These are phyloP conservation scores for Nymphicus hollandicus DNA, from an alignment of 2,113 vertebrate genomes.

Conservation along the genomic window DNA sequence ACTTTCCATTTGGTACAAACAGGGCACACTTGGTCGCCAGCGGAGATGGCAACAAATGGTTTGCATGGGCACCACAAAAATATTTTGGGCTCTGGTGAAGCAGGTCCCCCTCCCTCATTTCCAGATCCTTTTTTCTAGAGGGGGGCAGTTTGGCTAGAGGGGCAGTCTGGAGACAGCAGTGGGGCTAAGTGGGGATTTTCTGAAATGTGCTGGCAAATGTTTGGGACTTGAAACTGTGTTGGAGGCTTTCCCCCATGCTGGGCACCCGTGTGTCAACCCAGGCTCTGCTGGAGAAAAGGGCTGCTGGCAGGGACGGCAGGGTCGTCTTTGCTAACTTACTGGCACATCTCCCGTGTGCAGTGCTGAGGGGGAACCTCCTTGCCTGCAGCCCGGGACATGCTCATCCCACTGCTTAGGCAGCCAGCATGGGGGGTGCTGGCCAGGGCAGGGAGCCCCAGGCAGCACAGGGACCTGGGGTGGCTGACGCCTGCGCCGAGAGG, in stretches of 20 bases:
- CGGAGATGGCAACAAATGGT: neutral
- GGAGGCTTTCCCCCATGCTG: neutral
- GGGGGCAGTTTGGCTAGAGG: neutral
- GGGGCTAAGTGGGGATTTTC: neutral
- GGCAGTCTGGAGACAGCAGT: neutral
- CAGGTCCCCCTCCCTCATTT: neutral
- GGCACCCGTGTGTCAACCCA: rapidly evolving
- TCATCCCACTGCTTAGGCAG: rapidly evolving
- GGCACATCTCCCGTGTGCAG: neutral
- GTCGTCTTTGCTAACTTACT: neutral
- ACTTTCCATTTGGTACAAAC: conserved; percentile 42
- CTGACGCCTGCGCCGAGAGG: rapidly evolving
- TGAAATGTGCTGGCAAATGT: neutral
- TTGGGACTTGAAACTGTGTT: neutral
- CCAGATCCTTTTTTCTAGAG: neutral
- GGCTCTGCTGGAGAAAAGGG: neutral
- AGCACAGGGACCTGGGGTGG: neutral
- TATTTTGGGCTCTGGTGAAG: neutral
- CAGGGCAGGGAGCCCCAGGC: rapidly evolving
- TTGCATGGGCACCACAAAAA: neutral
- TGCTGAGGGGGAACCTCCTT: neutral
- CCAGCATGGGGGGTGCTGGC: neutral
- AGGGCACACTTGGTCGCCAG: neutral
- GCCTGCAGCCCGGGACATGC: neutral
- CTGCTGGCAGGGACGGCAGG: neutral